phyloP scores from a whole-genome alignment of 2,797 vertebrate species.

The Otolemur crassicaudatus region DNA sequence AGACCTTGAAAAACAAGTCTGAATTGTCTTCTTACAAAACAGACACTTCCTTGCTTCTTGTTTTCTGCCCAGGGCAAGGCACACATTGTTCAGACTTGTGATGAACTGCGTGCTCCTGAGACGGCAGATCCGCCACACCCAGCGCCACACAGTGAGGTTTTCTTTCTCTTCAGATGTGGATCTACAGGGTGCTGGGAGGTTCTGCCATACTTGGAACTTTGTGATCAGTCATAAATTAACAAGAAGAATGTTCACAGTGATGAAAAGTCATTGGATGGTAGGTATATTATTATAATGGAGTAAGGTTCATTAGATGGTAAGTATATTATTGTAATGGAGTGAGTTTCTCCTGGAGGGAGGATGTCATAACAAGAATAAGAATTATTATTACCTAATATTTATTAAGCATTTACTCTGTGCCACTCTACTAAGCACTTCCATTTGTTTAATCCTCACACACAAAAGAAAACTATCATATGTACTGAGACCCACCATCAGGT shows the following conservation, averaged over 20 bases:
- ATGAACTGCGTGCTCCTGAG: constrained; percentile 59
- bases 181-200: neutral
- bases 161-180: constrained; percentile 55
- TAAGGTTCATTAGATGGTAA: constrained; percentile 40
- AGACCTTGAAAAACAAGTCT: constrained; percentile 64
- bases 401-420: neutral
- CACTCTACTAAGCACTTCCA: neutral
- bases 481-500: neutral
- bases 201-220: neutral
- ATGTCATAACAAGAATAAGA: neutral
- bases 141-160: neutral
- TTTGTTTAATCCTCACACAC: constrained; percentile 23
- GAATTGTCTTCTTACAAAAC: constrained; percentile 68
- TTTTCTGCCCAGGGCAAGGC: constrained; percentile 32
- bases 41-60: constrained; percentile 50
- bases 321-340: neutral
- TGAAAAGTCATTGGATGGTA: constrained; percentile 16
- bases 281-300: neutral
- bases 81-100: constrained; percentile 73
- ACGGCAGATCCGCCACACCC: constrained; percentile 38
- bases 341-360: constrained; percentile 7
- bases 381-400: neutral
- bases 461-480: neutral
- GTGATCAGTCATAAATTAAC: constrained; percentile 37
- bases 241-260: neutral